Conservation (phyloP, 1,140 invertebrate species). For the Sycophaga agraensis region DNA sequence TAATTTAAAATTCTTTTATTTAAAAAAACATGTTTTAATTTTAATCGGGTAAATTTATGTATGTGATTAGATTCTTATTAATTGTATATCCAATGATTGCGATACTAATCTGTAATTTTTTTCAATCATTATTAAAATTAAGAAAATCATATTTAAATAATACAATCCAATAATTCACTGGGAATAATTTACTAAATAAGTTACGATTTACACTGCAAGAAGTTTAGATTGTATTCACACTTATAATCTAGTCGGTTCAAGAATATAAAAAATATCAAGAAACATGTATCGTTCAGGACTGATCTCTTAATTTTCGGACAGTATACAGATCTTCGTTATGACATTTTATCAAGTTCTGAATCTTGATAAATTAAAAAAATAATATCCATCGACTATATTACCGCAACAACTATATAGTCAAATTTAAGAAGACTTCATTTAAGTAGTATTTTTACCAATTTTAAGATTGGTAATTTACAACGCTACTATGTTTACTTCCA, state of each 20-base stretch:
- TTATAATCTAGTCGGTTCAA: neutral
- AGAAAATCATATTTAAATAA: no score
- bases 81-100: no score
- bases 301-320: neutral
- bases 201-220: slow-evolving; percentile 1
- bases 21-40: neutral
- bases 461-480: slow-evolving; percentile 12
- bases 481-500: slow-evolving; percentile 7
- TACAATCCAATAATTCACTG: no score
- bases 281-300: neutral
- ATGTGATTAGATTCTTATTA: no score
- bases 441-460: slow-evolving; percentile 13
- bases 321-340: no score
- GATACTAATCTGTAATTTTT: no score
- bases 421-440: slow-evolving; percentile 15
- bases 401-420: slow-evolving; percentile 7
- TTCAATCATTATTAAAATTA: neutral
- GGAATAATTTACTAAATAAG: no score
- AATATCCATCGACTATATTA: no score
- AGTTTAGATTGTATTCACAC: neutral
- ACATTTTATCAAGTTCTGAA: no score
- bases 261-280: slow-evolving; percentile 1
- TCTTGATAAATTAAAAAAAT: neutral
- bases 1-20: neutral
- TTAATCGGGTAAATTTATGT: no score